Percentiles rank a stretch among this genome's conserved stretches.
phyloP scores from a whole-genome alignment of 2,113 vertebrate genomes.

The Onychorhynchus coronatus region DNA sequence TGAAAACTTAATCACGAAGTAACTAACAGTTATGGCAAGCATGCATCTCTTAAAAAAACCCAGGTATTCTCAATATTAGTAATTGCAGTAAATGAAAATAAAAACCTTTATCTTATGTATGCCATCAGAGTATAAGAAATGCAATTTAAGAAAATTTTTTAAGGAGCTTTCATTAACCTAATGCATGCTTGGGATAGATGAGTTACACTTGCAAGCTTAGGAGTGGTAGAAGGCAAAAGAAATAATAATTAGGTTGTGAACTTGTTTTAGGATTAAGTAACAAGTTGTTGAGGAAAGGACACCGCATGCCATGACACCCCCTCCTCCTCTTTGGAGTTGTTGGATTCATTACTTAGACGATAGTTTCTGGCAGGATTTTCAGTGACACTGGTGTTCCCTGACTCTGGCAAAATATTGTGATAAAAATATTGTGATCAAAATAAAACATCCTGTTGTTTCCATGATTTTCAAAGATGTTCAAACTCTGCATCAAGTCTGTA shows the following conservation, averaged over 20 bases:
- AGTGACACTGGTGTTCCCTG: background rate
- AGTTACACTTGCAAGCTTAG: background rate
- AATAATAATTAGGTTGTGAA: background rate
- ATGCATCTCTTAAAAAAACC: background rate
- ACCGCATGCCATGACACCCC: background rate
- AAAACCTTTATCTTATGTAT: background rate
- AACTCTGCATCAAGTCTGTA: background rate
- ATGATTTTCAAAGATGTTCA: background rate
- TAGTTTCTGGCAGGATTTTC: background rate
- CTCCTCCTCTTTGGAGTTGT: accelerated
- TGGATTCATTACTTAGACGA: background rate
- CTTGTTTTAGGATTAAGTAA: background rate
- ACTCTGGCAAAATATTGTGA: background rate
- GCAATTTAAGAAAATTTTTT: background rate
- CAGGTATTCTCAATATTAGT: background rate
- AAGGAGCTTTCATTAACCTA: background rate
- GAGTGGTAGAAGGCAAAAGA: background rate
- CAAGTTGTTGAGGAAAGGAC: background rate
- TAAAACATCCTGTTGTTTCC: background rate
- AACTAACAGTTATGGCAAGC: background rate
- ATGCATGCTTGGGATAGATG: background rate
- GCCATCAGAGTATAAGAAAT: background rate
- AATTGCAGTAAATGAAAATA: background rate
- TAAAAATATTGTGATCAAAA: too few relatives aligned
- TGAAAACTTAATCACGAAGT: background rate